Conservation (phyloP, 2,888 invertebrate species). For the Melipona bicolor region DNA sequence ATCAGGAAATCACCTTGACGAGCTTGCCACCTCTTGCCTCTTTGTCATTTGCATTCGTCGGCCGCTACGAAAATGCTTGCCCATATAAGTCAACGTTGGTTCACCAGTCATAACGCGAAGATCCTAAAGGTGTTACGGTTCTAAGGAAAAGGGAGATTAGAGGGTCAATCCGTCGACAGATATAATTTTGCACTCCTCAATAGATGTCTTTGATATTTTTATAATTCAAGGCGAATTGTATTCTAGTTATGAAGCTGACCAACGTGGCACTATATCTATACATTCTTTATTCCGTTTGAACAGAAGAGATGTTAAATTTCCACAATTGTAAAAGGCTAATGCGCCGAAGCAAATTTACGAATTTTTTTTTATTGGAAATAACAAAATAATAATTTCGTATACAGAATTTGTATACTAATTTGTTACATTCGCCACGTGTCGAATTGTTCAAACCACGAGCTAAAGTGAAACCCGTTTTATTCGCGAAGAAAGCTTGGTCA, state of each 20-base stretch:
- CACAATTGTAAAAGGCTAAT: neutral
- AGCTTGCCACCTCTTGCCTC: neutral
- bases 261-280: neutral
- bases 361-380: neutral
- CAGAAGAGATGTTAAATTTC: neutral
- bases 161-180: neutral
- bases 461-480: neutral
- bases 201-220: neutral
- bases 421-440: neutral
- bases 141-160: neutral
- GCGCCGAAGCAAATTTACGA: neutral
- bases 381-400: neutral
- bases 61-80: neutral
- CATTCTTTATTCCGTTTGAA: neutral
- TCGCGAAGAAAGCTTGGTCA: neutral
- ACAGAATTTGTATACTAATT: neutral
- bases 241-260: neutral
- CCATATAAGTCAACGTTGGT: neutral
- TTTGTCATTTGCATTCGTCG: neutral
- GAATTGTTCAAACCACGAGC: neutral
- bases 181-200: neutral
- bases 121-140: neutral
- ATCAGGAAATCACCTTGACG: constrained; percentile 14
- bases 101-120: neutral
- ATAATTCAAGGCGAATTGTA: neutral